phyloP scores from a whole-genome alignment of 2,888 invertebrate species.

The Xestoiulus laeticollis region DNA sequence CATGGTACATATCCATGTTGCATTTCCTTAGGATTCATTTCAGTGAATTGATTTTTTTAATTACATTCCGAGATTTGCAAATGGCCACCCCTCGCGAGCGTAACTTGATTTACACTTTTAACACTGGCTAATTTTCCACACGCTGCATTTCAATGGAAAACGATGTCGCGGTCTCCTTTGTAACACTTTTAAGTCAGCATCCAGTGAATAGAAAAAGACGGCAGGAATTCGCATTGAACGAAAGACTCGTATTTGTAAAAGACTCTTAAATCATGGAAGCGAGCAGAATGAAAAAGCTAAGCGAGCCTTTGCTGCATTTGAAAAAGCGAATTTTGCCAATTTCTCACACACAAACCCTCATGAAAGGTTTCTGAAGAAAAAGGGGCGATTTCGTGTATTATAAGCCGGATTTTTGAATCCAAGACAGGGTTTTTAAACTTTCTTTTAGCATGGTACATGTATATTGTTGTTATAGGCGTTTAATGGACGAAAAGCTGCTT shows the following conservation, averaged over 20 bases:
- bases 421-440: neutral
- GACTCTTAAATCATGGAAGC: neutral
- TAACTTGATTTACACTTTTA: slow-evolving; percentile 9
- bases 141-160: neutral
- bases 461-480: no score
- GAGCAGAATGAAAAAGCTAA: neutral
- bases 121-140: neutral
- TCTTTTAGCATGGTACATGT: neutral
- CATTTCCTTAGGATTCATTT: neutral
- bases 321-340: neutral
- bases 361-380: neutral
- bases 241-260: neutral
- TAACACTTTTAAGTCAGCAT: neutral
- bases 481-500: neutral
- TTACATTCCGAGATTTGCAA: neutral
- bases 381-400: neutral
- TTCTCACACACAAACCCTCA: neutral
- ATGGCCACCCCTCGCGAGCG: neutral
- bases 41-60: neutral
- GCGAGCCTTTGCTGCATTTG: neutral
- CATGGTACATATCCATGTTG: no score
- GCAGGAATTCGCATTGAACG: neutral
- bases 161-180: neutral
- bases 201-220: neutral
- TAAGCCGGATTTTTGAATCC: neutral